A percentile compares a stretch with the other conserved stretches of the same genome.
These are phyloP conservation scores for Dolichomitus sp. DNA, from an alignment of 2,888 invertebrate species.

Conservation along the genomic window DNA sequence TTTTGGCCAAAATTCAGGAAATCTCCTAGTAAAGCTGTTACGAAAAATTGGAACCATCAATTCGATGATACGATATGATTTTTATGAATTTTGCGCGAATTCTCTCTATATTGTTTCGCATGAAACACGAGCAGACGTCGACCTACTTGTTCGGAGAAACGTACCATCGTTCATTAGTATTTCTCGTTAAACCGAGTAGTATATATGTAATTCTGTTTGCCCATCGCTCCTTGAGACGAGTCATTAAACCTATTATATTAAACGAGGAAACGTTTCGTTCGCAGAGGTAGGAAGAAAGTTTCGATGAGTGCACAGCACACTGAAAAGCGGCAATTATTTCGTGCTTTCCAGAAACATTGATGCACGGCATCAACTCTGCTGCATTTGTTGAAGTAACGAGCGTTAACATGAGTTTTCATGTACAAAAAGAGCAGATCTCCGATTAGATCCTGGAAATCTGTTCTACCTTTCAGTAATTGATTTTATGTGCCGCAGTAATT, in stretches of 20 bases:
- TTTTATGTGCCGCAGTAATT: constrained; percentile 27
- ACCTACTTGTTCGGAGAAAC: constrained; percentile 21
- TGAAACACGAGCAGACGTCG: constrained; percentile 32
- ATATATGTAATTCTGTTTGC: constrained; percentile 19
- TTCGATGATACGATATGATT: constrained; percentile 18
- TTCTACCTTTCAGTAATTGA: constrained; percentile 50
- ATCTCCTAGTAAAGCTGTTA: background rate
- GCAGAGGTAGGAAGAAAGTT: constrained; percentile 22
- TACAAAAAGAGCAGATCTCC: background rate
- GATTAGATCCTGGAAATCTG: constrained; percentile 11
- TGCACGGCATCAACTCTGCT: background rate
- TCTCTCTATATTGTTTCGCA: constrained; percentile 9
- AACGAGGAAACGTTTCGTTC: constrained; percentile 49
- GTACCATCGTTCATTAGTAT: constrained; percentile 53
- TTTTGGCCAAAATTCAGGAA: background rate
- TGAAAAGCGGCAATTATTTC: background rate
- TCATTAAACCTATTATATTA: constrained; percentile 61
- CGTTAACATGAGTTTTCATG: constrained; percentile 13
- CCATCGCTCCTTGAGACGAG: constrained; percentile 32
- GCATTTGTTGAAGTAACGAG: constrained; percentile 3
- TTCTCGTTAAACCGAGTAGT: constrained; percentile 18
- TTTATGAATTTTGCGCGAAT: constrained; percentile 23
- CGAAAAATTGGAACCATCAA: background rate
- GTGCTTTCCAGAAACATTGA: constrained; percentile 1
- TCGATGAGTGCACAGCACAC: constrained; percentile 24